Percentiles rank a stretch among this genome's conserved stretches.
Conservation (phyloP, 2,888 invertebrate genomes). For the Congeria kusceri region DNA sequence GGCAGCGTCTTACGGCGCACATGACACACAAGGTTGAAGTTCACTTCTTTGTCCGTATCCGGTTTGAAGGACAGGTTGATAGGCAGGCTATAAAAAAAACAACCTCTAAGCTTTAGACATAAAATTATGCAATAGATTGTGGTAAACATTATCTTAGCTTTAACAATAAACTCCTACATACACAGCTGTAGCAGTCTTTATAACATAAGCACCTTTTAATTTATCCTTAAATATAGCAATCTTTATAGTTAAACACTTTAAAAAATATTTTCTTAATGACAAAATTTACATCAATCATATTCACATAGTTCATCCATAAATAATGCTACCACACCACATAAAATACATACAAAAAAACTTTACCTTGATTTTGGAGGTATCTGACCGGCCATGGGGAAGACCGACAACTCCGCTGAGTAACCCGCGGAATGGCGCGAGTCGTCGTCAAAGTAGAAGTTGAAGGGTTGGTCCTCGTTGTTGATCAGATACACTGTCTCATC, state of each 20-base stretch:
- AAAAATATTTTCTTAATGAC: too few relatives aligned
- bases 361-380: constrained; percentile 83
- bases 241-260: too few relatives aligned
- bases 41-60: constrained; percentile 83
- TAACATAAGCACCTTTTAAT: too few relatives aligned
- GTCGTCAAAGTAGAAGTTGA: constrained; percentile 82
- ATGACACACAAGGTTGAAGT: constrained; percentile 83
- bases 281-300: too few relatives aligned
- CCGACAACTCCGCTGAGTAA: constrained; percentile 79
- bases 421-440: constrained; percentile 83
- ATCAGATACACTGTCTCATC: constrained; percentile 81
- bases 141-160: too few relatives aligned
- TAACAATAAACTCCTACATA: too few relatives aligned
- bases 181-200: too few relatives aligned
- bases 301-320: too few relatives aligned
- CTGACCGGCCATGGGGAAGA: constrained; percentile 82
- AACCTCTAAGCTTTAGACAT: too few relatives aligned
- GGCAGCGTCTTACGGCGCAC: constrained; percentile 81
- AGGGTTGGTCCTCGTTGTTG: constrained; percentile 83
- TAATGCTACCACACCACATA: too few relatives aligned
- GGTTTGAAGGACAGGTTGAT: constrained; percentile 82
- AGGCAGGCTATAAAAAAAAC: constrained; percentile 74
- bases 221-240: too few relatives aligned
- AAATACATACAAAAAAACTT: background rate
- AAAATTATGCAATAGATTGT: too few relatives aligned